These are phyloP conservation scores for Clitarchus hookeri DNA, from an alignment of 2,888 invertebrate species.

Conservation along the genomic window DNA sequence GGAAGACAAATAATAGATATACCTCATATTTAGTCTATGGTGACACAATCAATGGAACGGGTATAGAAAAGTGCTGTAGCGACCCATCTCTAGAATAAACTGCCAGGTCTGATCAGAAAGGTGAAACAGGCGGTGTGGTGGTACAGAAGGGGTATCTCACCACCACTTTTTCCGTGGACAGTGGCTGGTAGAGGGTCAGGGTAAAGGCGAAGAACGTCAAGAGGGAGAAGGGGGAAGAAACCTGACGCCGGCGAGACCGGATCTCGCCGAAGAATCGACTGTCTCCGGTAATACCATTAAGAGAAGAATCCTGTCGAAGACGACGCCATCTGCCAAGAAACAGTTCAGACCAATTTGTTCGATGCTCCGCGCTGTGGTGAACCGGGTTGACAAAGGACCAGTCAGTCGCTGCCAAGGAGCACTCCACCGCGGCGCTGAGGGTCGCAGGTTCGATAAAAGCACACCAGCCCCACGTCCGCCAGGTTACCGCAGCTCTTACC, in stretches of 20 bases:
- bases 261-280: too few relatives aligned
- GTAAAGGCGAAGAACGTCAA: background rate
- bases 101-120: too few relatives aligned
- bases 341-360: background rate
- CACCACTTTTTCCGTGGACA: background rate
- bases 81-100: too few relatives aligned
- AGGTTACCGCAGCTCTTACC: too few relatives aligned
- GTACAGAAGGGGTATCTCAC: too few relatives aligned
- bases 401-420: background rate
- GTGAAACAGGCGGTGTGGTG: too few relatives aligned
- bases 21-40: too few relatives aligned
- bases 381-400: background rate
- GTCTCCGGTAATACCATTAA: background rate
- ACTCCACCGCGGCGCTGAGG: background rate
- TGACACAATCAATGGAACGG: too few relatives aligned
- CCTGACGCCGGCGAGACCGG: background rate
- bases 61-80: too few relatives aligned
- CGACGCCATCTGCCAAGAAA: background rate
- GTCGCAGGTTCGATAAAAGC: background rate
- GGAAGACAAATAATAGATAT: too few relatives aligned
- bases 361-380: background rate
- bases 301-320: background rate
- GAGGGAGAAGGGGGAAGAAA: background rate
- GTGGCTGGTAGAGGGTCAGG: background rate
- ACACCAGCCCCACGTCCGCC: too few relatives aligned